Percentiles rank a stretch among this genome's conserved stretches.
Conservation (phyloP, 2,797 vertebrate species). For the Sylvilagus floridanus region DNA sequence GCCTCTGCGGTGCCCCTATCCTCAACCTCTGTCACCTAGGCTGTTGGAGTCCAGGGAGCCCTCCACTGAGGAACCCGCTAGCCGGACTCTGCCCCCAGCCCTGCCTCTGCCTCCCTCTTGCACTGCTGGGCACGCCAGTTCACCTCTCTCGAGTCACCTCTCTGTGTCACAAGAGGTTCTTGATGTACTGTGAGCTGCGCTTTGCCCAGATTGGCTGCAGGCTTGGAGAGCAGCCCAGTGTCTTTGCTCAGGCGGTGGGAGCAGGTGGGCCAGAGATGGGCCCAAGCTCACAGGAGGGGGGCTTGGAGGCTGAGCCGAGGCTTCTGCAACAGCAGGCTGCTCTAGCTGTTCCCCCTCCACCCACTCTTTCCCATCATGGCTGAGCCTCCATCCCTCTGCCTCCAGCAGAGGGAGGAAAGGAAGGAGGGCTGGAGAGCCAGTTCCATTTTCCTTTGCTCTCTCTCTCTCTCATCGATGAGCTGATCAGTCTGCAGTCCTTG, state of each 20-base stretch:
- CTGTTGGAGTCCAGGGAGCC: not conserved
- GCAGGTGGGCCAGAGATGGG: slow-evolving; percentile 32
- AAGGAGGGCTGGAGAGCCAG: slow-evolving; percentile 53
- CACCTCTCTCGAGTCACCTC: not conserved
- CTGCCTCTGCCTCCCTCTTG: not conserved
- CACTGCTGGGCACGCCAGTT: not conserved
- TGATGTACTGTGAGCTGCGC: slow-evolving; percentile 20
- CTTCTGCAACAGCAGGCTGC: slow-evolving; percentile 58
- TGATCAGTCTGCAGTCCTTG: not conserved
- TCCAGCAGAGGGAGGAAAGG: slow-evolving; percentile 54
- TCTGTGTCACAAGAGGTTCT: not conserved
- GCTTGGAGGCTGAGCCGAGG: slow-evolving; percentile 54
- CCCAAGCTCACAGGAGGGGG: slow-evolving; percentile 1
- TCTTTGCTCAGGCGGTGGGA: slow-evolving; percentile 54
- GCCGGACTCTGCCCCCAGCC: not conserved
- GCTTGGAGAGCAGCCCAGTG: slow-evolving; percentile 40
- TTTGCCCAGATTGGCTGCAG: slow-evolving; percentile 11
- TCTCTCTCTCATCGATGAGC: not conserved
- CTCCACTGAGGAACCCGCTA: not conserved
- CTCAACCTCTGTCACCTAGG: slow-evolving; percentile 27
- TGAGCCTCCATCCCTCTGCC: slow-evolving; percentile 61
- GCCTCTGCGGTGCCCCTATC: not conserved
- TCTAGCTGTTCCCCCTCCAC: slow-evolving; percentile 19
- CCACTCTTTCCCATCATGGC: slow-evolving; percentile 66
- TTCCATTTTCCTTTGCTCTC: slow-evolving; percentile 19